Conservation (phyloP, 2,888 invertebrate species). For the Nomada hirtipes region DNA sequence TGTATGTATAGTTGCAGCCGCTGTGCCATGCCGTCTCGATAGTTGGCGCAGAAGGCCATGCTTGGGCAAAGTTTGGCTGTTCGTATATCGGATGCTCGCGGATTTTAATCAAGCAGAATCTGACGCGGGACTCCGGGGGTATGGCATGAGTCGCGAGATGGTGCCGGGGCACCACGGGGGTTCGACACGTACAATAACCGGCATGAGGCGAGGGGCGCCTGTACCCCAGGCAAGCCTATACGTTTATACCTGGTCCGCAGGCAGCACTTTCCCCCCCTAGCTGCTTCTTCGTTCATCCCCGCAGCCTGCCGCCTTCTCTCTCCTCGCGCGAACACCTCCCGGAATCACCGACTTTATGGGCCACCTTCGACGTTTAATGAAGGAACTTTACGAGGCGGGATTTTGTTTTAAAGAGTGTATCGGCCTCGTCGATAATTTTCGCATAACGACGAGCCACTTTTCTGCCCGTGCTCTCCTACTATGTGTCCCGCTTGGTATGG, state of each 20-base stretch:
- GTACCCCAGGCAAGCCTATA: conserved; percentile 54
- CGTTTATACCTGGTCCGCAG: conserved; percentile 66
- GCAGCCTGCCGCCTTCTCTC: conserved; percentile 32
- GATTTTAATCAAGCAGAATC: conserved; percentile 84
- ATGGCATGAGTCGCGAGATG: conserved; percentile 80
- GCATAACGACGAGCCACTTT: conserved; percentile 68
- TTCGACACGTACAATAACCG: conserved; percentile 82
- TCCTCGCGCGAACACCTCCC: conserved; percentile 59
- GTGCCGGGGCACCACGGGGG: conserved; percentile 83
- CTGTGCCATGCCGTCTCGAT: not conserved
- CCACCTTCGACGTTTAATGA: conserved; percentile 83
- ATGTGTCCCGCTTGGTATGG: conserved; percentile 37
- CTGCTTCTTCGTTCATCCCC: conserved; percentile 12
- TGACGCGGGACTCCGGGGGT: conserved; percentile 79
- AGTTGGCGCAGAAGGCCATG: conserved; percentile 41
- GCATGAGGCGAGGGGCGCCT: conserved; percentile 57
- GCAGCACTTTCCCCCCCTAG: not conserved
- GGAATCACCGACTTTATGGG: conserved; percentile 83
- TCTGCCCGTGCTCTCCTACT: conserved; percentile 46
- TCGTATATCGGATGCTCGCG: conserved; percentile 81
- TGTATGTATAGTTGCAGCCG: not conserved
- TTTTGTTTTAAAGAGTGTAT: conserved; percentile 82
- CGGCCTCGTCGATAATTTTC: conserved; percentile 79
- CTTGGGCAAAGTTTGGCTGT: conserved; percentile 80
- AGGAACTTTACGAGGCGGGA: conserved; percentile 82